Evolutionary conservation across 2,888 invertebrate genomes (phyloP).

Genomic region (Drosophila emarginata): DNA sequence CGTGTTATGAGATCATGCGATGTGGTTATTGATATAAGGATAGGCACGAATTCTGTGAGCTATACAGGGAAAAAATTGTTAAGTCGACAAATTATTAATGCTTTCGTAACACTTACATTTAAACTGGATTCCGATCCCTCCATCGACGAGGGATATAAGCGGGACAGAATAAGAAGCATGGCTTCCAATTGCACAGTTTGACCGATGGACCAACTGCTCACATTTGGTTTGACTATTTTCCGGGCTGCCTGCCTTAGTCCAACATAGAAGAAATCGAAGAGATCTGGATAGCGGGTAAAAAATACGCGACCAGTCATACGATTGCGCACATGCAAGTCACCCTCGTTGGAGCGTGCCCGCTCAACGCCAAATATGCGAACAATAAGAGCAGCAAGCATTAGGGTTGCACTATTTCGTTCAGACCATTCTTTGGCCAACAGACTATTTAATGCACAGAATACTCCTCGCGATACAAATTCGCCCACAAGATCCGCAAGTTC

Average conservation of each 20-base stretch:
- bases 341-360: constrained; percentile 85
- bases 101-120: constrained; percentile 83
- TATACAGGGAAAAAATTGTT: constrained; percentile 1
- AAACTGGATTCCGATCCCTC: constrained; percentile 88
- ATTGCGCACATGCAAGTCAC: constrained; percentile 85
- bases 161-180: constrained; percentile 88
- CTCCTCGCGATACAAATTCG: constrained; percentile 87
- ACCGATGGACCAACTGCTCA: constrained; percentile 48
- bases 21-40: constrained; percentile 16
- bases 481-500: constrained; percentile 88
- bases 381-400: constrained; percentile 92
- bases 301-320: constrained; percentile 91
- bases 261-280: constrained; percentile 84
- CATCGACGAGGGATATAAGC: constrained; percentile 89
- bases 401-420: constrained; percentile 92
- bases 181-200: constrained; percentile 87
- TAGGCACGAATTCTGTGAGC: constrained; percentile 51
- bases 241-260: constrained; percentile 80
- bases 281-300: constrained; percentile 86
- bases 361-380: constrained; percentile 94
- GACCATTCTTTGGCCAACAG: constrained; percentile 90
- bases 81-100: not conserved
- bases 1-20: constrained; percentile 69
- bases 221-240: constrained; percentile 68
- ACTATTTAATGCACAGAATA: constrained; percentile 88